Conservation (phyloP, 1,140 invertebrate species). For the Druon quercuslanigerum region DNA sequence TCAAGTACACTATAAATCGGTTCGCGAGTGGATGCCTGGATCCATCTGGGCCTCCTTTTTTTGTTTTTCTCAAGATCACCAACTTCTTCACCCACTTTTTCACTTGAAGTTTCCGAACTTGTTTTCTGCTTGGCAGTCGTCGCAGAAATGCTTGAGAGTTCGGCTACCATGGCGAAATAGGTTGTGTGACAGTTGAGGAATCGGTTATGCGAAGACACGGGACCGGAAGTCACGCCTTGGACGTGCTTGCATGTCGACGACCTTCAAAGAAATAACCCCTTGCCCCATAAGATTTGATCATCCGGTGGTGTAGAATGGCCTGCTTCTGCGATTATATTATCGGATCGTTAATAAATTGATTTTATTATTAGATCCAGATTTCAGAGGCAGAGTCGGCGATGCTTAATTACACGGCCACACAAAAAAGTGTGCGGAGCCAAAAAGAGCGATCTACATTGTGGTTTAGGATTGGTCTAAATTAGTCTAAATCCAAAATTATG, state of each 20-base stretch:
- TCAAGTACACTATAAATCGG: constrained; percentile 62
- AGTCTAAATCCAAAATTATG: too few relatives aligned
- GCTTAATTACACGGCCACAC: too few relatives aligned
- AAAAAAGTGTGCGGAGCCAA: too few relatives aligned
- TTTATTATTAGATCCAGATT: too few relatives aligned
- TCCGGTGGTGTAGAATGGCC: neutral
- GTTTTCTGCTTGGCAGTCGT: constrained; percentile 41
- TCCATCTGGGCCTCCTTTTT: constrained; percentile 58
- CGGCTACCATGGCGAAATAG: constrained; percentile 58
- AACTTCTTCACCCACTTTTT: neutral
- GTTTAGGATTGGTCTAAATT: too few relatives aligned
- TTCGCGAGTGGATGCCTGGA: constrained; percentile 57
- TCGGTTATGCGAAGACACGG: constrained; percentile 35
- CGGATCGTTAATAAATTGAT: too few relatives aligned
- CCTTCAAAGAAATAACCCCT: constrained; percentile 3
- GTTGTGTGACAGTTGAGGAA: constrained; percentile 10
- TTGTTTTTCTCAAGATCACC: constrained; percentile 4
- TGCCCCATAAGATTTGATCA: constrained; percentile 25
- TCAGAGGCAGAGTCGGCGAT: too few relatives aligned
- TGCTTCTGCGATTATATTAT: neutral
- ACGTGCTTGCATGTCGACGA: constrained; percentile 25
- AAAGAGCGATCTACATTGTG: too few relatives aligned
- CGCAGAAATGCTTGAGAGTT: constrained; percentile 57
- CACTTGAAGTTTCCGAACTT: constrained; percentile 30
- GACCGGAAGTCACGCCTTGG: constrained; percentile 60